phyloP scores from a whole-genome alignment of 2,113 vertebrate genomes.

The Tachysurus vachellii region DNA sequence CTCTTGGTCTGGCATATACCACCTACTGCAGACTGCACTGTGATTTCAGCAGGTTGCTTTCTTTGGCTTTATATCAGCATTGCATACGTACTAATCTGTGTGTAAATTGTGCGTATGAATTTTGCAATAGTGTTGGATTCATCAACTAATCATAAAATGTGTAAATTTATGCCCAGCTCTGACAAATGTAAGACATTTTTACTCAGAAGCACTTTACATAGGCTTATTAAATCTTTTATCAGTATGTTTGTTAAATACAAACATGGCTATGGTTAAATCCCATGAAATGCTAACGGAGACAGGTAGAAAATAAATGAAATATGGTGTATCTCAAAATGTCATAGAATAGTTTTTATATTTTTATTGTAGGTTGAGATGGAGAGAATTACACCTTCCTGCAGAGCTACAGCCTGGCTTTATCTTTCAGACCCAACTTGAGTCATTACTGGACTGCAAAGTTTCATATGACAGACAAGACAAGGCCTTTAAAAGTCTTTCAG shows the following conservation, averaged over 20 bases:
- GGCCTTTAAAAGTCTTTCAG: neutral
- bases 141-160: neutral
- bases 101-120: neutral
- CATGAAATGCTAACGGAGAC: neutral
- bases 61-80: neutral
- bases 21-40: conserved; percentile 66
- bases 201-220: neutral
- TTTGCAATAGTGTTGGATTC: neutral
- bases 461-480: neutral
- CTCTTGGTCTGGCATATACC: conserved; percentile 81
- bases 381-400: conserved; percentile 71
- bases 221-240: neutral
- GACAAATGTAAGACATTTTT: neutral
- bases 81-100: neutral
- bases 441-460: conserved; percentile 72
- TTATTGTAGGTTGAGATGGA: conserved; percentile 72
- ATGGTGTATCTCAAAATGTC: neutral
- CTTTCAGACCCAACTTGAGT: conserved; percentile 83
- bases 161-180: too few relatives aligned
- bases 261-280: neutral
- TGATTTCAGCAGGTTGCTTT: conserved; percentile 68
- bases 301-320: neutral
- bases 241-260: neutral
- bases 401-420: conserved; percentile 76
- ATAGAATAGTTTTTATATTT: neutral